Base-by-base conservation (phyloP, 2,797 vertebrate species). In the Anolis apletophallus region DNA sequence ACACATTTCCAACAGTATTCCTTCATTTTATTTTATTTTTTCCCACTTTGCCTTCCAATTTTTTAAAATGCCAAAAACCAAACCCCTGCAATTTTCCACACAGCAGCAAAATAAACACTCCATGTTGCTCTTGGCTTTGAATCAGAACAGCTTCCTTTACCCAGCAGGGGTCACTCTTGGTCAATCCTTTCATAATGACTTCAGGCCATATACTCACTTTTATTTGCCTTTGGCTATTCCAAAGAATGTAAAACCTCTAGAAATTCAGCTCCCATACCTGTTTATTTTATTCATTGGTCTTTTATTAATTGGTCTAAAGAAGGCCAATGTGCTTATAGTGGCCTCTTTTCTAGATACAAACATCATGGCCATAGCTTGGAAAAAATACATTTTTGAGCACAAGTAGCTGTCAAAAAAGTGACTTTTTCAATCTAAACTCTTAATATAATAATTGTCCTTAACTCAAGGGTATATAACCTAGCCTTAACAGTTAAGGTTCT, bases 1-100 rank as follows among this genome's bases (percentile, higher is more conserved):
- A 90, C 69, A 92, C 87, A 55, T 91, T 95, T 92, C 86, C 19
- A 0, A 93, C 72, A 92, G 57, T 0, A 0, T 88, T 89, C 89
- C 88, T 92, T 90, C 90, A 86, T 79, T 11, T 71, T 67, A 67
- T 72, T 52, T 91, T 91, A 91, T 46, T 26, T 55, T 3, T 64
- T 2, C 69, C 50, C 52, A 3, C 17, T 29, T 17, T 61, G n/a
- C 86, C 86, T 84, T 55, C 68, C 83, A 89, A 77, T 40, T 19
- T 83, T 78, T n/a, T n/a, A n/a, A 34, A 14, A 32, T 85, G 75
- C 55, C 74, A 57, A 82, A 77, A 83, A 72, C 6, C 74, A 83
- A 83, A 54, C 32, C 10, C 61, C 80, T 83, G 67, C 74, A 64
- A 16, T 68, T 32, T 55, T 77, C 67, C 32, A 79, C 69, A 69